phyloP scores from a whole-genome alignment of 1,140 invertebrate species.

The Phthorimaea operculella region DNA sequence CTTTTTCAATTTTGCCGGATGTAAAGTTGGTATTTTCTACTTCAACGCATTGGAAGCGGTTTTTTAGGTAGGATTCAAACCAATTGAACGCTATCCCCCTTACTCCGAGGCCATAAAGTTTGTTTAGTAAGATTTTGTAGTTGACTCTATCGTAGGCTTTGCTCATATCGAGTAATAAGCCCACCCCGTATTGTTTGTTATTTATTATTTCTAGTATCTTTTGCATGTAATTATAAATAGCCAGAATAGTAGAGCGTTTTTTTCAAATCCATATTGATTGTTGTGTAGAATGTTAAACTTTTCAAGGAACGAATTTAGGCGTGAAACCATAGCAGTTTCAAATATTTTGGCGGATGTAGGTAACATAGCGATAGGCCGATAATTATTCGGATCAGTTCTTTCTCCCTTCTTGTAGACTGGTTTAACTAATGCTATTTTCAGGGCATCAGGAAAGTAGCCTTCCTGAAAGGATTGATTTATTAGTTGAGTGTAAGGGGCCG shows the following conservation, averaged over 20 bases:
- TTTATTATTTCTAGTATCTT: slow-evolving; percentile 3
- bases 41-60: slow-evolving; percentile 5
- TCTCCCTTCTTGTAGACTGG: slow-evolving; percentile 10
- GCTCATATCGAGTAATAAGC: slow-evolving; percentile 7
- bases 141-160: slow-evolving; percentile 6
- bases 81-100: slow-evolving; percentile 5
- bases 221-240: slow-evolving; percentile 1
- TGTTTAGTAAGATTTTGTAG: slow-evolving; percentile 3
- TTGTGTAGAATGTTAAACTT: slow-evolving; percentile 3
- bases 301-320: slow-evolving; percentile 4
- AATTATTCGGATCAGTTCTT: slow-evolving; percentile 1
- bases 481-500: background rate
- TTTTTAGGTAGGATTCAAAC: slow-evolving; percentile 6
- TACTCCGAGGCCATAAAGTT: slow-evolving; percentile 5
- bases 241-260: slow-evolving; percentile 2
- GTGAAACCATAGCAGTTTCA: background rate
- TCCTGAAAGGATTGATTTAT: slow-evolving; percentile 7
- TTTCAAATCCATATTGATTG: slow-evolving; percentile 8
- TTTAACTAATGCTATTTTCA: slow-evolving; percentile 7
- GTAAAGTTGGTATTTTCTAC: background rate
- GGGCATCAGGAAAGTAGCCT: slow-evolving; percentile 7
- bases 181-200: background rate
- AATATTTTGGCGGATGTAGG: slow-evolving; percentile 7
- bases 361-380: slow-evolving; percentile 5
- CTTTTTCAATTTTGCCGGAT: background rate